Evolutionary conservation across 2,113 vertebrate genomes (phyloP).

Genomic region (Coracopsis vasa): DNA sequence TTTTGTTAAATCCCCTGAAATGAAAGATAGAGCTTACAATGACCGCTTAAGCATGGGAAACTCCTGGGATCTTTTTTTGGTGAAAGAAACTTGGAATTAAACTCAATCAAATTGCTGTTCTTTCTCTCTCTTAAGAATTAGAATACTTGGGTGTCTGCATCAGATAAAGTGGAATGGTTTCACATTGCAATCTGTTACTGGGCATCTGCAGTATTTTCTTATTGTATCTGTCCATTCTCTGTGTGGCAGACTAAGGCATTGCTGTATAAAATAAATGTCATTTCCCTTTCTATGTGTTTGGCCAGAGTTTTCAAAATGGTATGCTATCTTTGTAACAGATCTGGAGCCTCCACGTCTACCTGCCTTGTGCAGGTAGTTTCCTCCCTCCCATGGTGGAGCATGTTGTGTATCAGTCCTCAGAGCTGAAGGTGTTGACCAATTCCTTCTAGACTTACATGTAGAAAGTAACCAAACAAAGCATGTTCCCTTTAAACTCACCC

Average conservation of each 20-base stretch:
- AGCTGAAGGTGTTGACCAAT: background rate
- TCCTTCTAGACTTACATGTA: background rate
- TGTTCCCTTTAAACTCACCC: background rate
- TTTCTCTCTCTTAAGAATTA: background rate
- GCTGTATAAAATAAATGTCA: background rate
- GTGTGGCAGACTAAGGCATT: background rate
- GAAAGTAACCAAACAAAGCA: background rate
- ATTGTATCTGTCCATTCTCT: fast-evolving
- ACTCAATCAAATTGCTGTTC: background rate
- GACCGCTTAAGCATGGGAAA: background rate
- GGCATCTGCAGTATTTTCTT: background rate
- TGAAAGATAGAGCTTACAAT: background rate
- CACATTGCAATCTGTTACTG: background rate
- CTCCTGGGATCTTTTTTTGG: background rate
- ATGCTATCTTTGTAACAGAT: background rate
- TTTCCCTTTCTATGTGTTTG: background rate
- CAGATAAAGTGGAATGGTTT: background rate
- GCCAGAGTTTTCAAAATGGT: background rate
- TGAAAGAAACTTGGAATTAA: background rate
- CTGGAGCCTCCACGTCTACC: background rate
- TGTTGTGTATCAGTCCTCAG: background rate
- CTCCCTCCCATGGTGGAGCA: background rate
- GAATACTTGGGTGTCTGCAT: background rate
- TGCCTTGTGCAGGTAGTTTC: background rate
- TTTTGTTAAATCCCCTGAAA: background rate